Base-by-base conservation (phyloP, 2,888 invertebrate species). In the Pomacea canaliculata region DNA sequence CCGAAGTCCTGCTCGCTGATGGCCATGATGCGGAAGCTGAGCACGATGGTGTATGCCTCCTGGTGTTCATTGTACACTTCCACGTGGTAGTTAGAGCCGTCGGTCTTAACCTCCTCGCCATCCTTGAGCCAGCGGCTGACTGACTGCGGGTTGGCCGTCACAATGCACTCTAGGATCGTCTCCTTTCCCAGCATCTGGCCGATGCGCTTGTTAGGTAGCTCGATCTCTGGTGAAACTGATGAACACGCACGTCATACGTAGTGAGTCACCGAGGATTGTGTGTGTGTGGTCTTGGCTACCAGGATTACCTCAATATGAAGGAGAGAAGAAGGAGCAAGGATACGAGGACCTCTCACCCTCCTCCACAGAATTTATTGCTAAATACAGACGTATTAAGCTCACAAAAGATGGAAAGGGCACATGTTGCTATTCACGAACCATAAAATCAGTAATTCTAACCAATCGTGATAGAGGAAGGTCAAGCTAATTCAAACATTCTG, bases 121-220 rank as follows among this genome's bases (percentile, higher is more conserved):
- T 83, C 78, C 74, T 83, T 83, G 71, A 80, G 78, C 88, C 88
- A 88, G 78, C 79, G 82, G 82, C 85, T 84, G 16, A 77, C 74
- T 19, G 82, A 83, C 48, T 83, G 83, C 0, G 88, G 88, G 72
- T 83, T 82, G 37, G 87, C 88, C 2, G 84, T 83, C 9, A 87
- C 84, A 68, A 80, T 76, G 78, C 89, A 89, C 73, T 88, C 85
- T 76, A 89, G 82, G 46, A 88, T 86, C 23, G 89, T 89, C 71
- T 87, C 87, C 76, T 84, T 84, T 16, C 86, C 85, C 46, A 82
- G 76, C 71, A 78, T 78, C 76, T 88, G 88, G 0, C 87, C 86
- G 65, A 89, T 83, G 18, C 85, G 80, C 60, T 79, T 77, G 66
- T 83, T 82, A 16, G 84, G 82, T 51, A 88, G 73, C 19, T 70